Conservation (phyloP, 1,140 invertebrate species). For the Drosophila saltans region DNA sequence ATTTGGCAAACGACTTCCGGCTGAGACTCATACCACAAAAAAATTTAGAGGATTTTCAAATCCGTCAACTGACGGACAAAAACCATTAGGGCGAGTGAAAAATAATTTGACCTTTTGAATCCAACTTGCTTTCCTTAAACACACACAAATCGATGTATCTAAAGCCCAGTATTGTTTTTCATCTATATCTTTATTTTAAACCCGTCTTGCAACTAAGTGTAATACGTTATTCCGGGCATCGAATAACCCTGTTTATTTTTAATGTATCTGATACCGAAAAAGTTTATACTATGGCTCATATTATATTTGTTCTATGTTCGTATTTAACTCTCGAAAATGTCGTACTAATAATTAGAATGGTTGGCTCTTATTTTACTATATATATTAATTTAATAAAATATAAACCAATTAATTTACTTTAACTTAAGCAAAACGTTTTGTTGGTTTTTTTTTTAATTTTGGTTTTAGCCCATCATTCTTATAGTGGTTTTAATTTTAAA, state of each 20-base stretch:
- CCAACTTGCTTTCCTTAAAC: neutral
- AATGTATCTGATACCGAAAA: neutral
- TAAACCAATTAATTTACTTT: no score
- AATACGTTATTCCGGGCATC: neutral
- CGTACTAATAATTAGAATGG: neutral
- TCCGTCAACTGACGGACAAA: constrained; percentile 67
- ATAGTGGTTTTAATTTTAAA: no score
- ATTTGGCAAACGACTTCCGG: constrained; percentile 89
- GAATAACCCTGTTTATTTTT: constrained; percentile 8
- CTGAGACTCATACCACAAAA: constrained; percentile 69
- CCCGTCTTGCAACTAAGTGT: neutral
- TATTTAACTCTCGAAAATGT: neutral
- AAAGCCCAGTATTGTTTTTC: constrained; percentile 10
- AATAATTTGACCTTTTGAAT: neutral
- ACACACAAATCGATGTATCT: neutral
- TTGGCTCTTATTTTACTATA: constrained; percentile 1
- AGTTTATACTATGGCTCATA: neutral
- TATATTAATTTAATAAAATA: neutral
- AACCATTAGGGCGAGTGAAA: neutral
- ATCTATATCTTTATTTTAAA: neutral
- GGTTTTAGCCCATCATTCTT: no score
- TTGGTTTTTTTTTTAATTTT: no score
- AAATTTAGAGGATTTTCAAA: constrained; percentile 71
- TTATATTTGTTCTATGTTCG: neutral
- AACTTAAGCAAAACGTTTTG: no score